phyloP scores from a whole-genome alignment of 2,888 invertebrate genomes.

The Neoaliturus tenellus region DNA sequence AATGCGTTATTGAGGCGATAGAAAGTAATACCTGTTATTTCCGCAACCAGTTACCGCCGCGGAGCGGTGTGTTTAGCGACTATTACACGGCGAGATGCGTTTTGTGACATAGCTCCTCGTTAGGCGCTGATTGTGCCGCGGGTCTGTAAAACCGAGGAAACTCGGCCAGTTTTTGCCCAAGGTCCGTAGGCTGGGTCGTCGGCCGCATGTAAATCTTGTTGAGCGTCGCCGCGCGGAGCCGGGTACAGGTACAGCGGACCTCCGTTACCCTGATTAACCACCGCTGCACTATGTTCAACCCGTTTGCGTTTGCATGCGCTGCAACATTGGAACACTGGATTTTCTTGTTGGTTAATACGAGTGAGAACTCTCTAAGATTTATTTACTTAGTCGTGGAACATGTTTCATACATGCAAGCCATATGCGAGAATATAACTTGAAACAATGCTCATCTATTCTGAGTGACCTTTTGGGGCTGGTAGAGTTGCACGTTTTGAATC shows the following conservation, averaged over 20 bases:
- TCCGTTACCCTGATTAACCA: not conserved
- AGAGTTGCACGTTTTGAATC: no score
- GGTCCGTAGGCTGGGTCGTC: not conserved
- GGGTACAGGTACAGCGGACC: no score
- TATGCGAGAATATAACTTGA: no score
- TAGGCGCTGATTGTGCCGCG: conserved; percentile 7
- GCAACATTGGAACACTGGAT: no score
- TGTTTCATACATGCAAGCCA: no score
- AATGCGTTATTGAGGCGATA: not conserved
- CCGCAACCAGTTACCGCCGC: not conserved
- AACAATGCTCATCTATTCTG: no score
- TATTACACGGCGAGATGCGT: conserved; percentile 12
- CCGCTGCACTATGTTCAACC: not conserved
- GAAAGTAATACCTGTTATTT: not conserved
- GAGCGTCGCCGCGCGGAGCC: no score
- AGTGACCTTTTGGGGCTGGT: no score
- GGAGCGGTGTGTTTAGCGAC: conserved; percentile 8
- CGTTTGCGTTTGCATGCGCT: not conserved
- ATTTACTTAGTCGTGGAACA: no score
- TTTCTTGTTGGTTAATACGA: no score
- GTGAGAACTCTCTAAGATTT: no score
- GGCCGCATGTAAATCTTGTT: not conserved
- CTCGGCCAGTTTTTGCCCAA: conserved; percentile 5
- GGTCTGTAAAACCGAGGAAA: conserved; percentile 3
- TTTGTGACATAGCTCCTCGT: conserved; percentile 11